Evolutionary conservation across 1,140 invertebrate species (phyloP).

Genomic region (Protaetia brevitarsis): DNA sequence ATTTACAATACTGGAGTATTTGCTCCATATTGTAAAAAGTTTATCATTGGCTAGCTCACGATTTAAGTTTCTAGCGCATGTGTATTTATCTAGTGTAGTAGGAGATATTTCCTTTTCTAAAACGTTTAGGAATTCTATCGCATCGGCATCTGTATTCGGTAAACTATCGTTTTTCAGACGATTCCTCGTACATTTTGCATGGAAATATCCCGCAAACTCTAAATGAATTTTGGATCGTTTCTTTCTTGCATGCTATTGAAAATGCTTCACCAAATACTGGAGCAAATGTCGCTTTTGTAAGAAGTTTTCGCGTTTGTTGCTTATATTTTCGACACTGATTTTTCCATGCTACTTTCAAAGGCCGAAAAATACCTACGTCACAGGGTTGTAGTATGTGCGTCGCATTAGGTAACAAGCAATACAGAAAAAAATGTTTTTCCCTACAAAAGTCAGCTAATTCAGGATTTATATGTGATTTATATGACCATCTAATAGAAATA

Average conservation of each 20-base stretch:
- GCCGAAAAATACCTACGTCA: constrained; percentile 45
- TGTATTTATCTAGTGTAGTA: neutral
- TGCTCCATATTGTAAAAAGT: no score
- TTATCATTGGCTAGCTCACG: no score
- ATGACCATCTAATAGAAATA: constrained; percentile 48
- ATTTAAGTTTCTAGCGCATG: no score
- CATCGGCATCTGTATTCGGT: no score
- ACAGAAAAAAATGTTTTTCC: constrained; percentile 43
- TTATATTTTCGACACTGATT: constrained; percentile 8
- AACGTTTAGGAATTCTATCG: no score
- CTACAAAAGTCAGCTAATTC: constrained; percentile 41
- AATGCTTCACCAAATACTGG: neutral
- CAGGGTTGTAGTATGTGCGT: constrained; percentile 47
- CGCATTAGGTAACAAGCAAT: constrained; percentile 43
- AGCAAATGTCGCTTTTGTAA: neutral
- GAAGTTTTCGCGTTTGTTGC: neutral
- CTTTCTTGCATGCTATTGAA: constrained; percentile 1
- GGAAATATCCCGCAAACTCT: neutral
- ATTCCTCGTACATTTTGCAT: no score
- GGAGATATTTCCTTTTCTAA: neutral
- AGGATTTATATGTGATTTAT: constrained; percentile 43
- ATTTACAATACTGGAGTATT: neutral
- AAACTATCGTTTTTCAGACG: no score
- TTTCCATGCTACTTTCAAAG: constrained; percentile 37
- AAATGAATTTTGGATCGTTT: neutral